Evolutionary conservation across 2,797 vertebrate species (phyloP), one percentile per base, ranked within the genome.

Genomic region (Phoeniculus purpureus): DNA sequence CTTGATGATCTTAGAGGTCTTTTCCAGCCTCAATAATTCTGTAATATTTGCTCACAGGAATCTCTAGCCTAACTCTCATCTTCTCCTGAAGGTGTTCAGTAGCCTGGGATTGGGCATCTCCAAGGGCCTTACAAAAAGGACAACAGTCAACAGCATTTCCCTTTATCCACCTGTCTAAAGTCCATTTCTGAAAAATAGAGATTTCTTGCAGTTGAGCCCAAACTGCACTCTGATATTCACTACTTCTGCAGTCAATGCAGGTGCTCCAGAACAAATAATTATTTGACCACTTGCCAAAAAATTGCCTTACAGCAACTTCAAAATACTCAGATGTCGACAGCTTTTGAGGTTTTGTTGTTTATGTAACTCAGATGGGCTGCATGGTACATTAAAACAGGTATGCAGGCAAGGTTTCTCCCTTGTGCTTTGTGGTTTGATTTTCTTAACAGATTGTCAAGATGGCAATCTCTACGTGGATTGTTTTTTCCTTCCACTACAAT

Each of bases 201-300:
- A 47, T 79, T 55, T 79, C 84, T 90, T 72, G 48, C 37, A 17
- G 20, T 29, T 32, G 25, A 89, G 48, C 48, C 51, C 52, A 73
- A 10, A 25, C 27, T 81, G 22, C 43, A 75, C 0, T 54, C 13
- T 50, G 81, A 47, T 55, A 27, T 72, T 91, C 60, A 11, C 47
- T 72, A 12, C 55, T 65, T 66, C 72, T 87, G 79, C 64, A 90
- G 84, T 37, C 10, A 7, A 50, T 22, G 23, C 81, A 77, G 67
- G 78, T 25, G 66, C 87, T 93, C 67, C 73, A 93, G 72, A 96
- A 85, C 75, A 82, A 95, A 85, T 78, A 90, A 83, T 77, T 79
- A 40, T 32, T n/a, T 59, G 55, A 76, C 72, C 47, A 22, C 29
- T 90, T 89, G 84, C 87, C 72, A 88, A 81, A 84, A 81, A 62